Evolutionary conservation across 2,888 invertebrate genomes (phyloP).

Genomic region (Cataglyphis cursor): DNA sequence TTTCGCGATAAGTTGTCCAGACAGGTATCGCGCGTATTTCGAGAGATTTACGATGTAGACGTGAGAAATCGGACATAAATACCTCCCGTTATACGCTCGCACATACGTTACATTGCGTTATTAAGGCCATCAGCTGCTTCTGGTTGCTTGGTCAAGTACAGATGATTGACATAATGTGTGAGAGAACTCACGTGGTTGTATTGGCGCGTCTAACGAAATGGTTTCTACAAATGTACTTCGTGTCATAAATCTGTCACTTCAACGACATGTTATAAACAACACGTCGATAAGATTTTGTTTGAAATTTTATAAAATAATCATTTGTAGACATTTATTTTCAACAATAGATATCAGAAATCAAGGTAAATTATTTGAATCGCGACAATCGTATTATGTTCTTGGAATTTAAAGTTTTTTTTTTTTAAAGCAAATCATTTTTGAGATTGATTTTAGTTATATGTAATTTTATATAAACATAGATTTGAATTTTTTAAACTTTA

Average conservation of each 20-base stretch:
- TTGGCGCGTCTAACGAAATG: conserved; percentile 20
- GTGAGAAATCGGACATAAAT: conserved; percentile 44
- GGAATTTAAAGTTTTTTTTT: not conserved
- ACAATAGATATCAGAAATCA: not conserved
- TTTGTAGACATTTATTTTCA: not conserved
- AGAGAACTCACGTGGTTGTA: conserved; percentile 56
- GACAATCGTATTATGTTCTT: not conserved
- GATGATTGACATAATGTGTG: conserved; percentile 67
- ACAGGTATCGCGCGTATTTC: conserved; percentile 23
- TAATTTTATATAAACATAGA: not conserved
- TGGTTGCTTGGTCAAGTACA: conserved; percentile 67
- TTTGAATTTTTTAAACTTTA: not conserved
- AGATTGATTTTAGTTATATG: not conserved
- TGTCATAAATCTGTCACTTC: conserved; percentile 10
- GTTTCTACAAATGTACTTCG: not conserved
- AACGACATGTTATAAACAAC: conserved; percentile 38
- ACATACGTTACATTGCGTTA: conserved; percentile 59
- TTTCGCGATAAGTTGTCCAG: conserved; percentile 25
- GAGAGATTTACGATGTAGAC: conserved; percentile 42
- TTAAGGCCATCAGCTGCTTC: conserved; percentile 71
- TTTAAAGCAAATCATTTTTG: not conserved
- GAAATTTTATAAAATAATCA: conserved; percentile 21
- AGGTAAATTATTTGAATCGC: not conserved
- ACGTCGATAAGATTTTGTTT: conserved; percentile 1
- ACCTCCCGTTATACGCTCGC: conserved; percentile 48